Evolutionary conservation across 35 echinoderm and acorn worm genomes (phyloP).

Genomic region (Apostichopus parvimensis): DNA sequence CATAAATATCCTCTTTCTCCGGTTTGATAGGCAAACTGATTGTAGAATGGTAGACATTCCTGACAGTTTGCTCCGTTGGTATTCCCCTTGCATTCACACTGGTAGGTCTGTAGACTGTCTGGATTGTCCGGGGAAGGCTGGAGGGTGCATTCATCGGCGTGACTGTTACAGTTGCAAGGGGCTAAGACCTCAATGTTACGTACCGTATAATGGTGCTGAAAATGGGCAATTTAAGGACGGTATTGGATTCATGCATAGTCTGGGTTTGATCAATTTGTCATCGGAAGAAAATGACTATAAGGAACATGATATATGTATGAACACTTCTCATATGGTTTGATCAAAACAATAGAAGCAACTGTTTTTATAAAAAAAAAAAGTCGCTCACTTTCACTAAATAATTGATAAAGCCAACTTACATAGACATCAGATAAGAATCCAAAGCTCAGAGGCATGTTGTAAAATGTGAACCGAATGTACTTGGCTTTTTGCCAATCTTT

Average conservation of each 20-base stretch:
- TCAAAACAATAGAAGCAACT: too few relatives aligned
- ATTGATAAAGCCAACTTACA: slow-evolving; percentile 59
- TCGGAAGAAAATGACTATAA: too few relatives aligned
- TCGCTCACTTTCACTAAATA: too few relatives aligned
- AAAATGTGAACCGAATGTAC: slow-evolving; percentile 82
- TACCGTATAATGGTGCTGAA: slow-evolving; percentile 95
- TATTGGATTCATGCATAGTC: too few relatives aligned
- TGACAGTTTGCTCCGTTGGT: slow-evolving; percentile 75
- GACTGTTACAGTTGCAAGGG: slow-evolving; percentile 81
- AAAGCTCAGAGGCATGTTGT: slow-evolving; percentile 80
- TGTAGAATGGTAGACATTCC: slow-evolving; percentile 91
- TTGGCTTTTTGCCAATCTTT: slow-evolving; percentile 65
- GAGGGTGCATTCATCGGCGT: slow-evolving; percentile 70
- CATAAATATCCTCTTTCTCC: slow-evolving; percentile 71
- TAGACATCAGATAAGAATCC: slow-evolving; percentile 79
- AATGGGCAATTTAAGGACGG: background rate
- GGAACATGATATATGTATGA: too few relatives aligned
- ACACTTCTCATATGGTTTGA: too few relatives aligned
- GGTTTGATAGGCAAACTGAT: slow-evolving; percentile 82
- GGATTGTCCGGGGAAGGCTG: slow-evolving; percentile 59
- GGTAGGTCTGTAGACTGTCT: slow-evolving; percentile 52
- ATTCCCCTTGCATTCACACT: slow-evolving; percentile 88
- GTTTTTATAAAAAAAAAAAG: too few relatives aligned
- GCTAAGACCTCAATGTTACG: slow-evolving; percentile 79
- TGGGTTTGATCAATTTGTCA: too few relatives aligned